phyloP scores from a whole-genome alignment of 2,797 vertebrate genomes.

The Hybognathus amarus region DNA sequence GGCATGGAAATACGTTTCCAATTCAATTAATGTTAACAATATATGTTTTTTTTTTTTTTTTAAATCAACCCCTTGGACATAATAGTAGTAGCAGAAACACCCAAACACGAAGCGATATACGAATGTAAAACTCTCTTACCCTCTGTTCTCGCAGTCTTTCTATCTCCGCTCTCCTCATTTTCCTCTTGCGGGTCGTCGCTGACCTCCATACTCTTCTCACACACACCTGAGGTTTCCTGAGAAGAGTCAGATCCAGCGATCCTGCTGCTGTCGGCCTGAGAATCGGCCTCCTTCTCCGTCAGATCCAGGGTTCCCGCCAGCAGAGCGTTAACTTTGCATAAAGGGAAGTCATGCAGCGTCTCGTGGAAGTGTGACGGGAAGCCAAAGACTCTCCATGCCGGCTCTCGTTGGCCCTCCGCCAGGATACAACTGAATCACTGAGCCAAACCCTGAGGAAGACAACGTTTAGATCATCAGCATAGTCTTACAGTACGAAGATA shows the following conservation, averaged over 20 bases:
- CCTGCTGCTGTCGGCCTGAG: conserved; percentile 41
- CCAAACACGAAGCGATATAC: neutral
- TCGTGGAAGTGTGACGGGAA: conserved; percentile 89
- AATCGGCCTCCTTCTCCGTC: conserved; percentile 63
- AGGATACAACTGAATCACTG: conserved; percentile 95
- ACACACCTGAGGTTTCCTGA: conserved; percentile 36
- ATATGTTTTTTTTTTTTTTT: neutral
- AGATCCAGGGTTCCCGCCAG: conserved; percentile 83
- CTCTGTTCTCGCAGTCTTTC: conserved; percentile 77
- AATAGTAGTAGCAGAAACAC: neutral
- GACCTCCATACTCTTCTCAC: conserved; percentile 68
- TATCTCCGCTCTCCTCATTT: conserved; percentile 74
- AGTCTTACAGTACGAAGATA: neutral
- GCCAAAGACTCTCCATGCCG: conserved; percentile 91
- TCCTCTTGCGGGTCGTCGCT: conserved; percentile 55
- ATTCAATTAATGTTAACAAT: neutral
- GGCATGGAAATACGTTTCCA: neutral
- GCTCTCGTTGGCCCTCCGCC: conserved; percentile 88
- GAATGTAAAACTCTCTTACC: conserved; percentile 73
- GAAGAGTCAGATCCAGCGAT: neutral
- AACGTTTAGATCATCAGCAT: neutral
- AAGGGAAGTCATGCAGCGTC: conserved; percentile 90
- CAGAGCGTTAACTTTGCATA: conserved; percentile 89
- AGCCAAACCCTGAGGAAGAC: conserved; percentile 84
- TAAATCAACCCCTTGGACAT: no score